Conservation (phyloP, 2,888 invertebrate genomes). For the Caenorhabditis imperialis region DNA sequence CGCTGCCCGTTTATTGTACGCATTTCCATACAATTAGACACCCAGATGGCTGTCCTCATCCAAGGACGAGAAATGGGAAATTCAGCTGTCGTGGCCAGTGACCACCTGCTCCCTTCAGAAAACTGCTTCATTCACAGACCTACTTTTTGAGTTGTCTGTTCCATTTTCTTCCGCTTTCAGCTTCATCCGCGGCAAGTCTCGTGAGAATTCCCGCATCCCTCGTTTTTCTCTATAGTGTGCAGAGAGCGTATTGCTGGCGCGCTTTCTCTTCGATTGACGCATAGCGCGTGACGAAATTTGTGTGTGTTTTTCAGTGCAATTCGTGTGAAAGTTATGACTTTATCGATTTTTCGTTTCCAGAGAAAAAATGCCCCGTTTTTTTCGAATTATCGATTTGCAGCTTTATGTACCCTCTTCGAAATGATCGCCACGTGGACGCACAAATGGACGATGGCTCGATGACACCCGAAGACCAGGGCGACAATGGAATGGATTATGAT, state of each 20-base stretch:
- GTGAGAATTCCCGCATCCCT: too few species aligned
- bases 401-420: slow-evolving; percentile 36
- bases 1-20: slow-evolving; percentile 2
- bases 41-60: slow-evolving; percentile 17
- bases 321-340: slow-evolving; percentile 2
- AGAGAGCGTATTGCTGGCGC: neutral
- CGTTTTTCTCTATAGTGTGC: too few species aligned
- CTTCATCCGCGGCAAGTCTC: neutral
- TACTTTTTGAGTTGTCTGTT: neutral
- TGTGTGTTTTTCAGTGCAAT: slow-evolving; percentile 1
- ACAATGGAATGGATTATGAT: slow-evolving; percentile 34
- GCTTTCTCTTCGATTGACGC: slow-evolving; percentile 11
- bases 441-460: slow-evolving; percentile 53
- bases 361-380: too few species aligned
- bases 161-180: neutral
- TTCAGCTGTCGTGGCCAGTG: slow-evolving; percentile 2
- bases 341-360: slow-evolving; percentile 4
- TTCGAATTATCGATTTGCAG: slow-evolving; percentile 2
- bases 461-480: slow-evolving; percentile 46
- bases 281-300: slow-evolving; percentile 1
- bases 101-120: slow-evolving; percentile 10
- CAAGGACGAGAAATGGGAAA: slow-evolving; percentile 16
- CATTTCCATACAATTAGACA: slow-evolving; percentile 20
- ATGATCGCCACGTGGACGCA: too few species aligned
- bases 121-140: neutral